Conservation (phyloP, 2,888 invertebrate species). For the Crepidodera aurea region DNA sequence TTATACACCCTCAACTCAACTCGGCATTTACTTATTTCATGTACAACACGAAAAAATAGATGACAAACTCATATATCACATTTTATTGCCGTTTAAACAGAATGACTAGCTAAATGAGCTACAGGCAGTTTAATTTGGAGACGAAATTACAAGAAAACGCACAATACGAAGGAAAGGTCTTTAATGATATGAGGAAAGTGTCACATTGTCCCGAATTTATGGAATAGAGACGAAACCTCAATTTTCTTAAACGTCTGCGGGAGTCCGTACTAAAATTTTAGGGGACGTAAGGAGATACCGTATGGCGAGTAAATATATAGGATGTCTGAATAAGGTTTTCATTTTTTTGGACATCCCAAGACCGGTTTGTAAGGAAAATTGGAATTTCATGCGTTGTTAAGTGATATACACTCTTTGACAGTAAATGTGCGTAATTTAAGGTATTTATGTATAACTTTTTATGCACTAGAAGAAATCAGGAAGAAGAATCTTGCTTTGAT, state of each 20-base stretch:
- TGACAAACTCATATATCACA: slow-evolving; percentile 15
- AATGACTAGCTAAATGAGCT: slow-evolving; percentile 20
- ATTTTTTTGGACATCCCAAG: too few species aligned
- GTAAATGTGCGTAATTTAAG: too few species aligned
- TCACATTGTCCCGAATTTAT: slow-evolving; percentile 22
- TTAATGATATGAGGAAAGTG: slow-evolving; percentile 23
- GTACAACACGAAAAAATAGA: too few species aligned
- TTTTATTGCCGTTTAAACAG: slow-evolving; percentile 14
- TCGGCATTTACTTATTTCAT: too few species aligned
- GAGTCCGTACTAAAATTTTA: slow-evolving; percentile 5
- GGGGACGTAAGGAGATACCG: neutral
- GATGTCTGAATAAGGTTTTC: too few species aligned
- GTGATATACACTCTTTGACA: too few species aligned
- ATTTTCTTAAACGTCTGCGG: slow-evolving; percentile 18
- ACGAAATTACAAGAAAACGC: slow-evolving; percentile 24
- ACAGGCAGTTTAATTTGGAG: slow-evolving; percentile 21
- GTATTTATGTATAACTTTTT: too few species aligned
- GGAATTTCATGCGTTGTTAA: too few species aligned
- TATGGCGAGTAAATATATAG: neutral
- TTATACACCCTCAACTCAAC: too few species aligned
- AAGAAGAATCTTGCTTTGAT: too few species aligned
- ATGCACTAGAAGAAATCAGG: too few species aligned
- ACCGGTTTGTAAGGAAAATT: too few species aligned
- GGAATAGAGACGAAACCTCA: slow-evolving; percentile 18
- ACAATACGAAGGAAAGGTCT: slow-evolving; percentile 19